Base-by-base conservation (phyloP, 2,888 invertebrate species). In the Drosophila antonietae region DNA sequence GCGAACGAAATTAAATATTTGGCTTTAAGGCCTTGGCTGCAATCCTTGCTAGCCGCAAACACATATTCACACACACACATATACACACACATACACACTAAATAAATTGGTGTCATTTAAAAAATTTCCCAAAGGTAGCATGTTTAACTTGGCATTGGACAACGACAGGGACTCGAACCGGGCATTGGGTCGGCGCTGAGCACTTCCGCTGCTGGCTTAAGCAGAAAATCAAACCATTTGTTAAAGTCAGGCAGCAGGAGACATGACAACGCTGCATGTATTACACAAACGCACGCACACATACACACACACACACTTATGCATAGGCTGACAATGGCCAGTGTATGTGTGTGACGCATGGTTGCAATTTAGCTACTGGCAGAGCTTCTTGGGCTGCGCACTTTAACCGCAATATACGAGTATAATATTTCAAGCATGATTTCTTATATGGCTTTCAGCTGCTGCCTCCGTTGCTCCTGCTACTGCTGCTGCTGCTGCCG, bases 351-450 rank as follows among this genome's bases (percentile, higher is more conserved):
- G 79, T 87, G 84, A 84, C 77, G 86, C 80, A 85, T 85, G 80
- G 70, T 56, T 88, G 84, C 84, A 85, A 83, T 83, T 85, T 86
- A 69, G 76, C 70, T 76, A 58, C 80, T 63, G 68, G 75, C 78
- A 74, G 66, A 62, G 63, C 75, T 64, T 20, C 68, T 75, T 74
- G 35, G 62, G 52, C 73, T 83, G 82, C 87, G 89, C 86, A 81
- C 86, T 87, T 87, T 83, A 90, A 87, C 87, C 87, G 84, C 87
- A 87, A 86, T 85, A 75, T 81, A 79, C 74, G 88, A 82, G 85
- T 56, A 73, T 73, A 90, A 88, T 90, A 90, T 83, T 90, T 90
- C 90, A 89, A 79, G 90, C 81, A 86, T 88, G 86, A 87, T 89
- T 89, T 89, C 90, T 88, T 85, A 80, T 81, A 79, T 68, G 76